phyloP scores from a whole-genome alignment of 2,113 vertebrate genomes.

The Muntiacus reevesi region DNA sequence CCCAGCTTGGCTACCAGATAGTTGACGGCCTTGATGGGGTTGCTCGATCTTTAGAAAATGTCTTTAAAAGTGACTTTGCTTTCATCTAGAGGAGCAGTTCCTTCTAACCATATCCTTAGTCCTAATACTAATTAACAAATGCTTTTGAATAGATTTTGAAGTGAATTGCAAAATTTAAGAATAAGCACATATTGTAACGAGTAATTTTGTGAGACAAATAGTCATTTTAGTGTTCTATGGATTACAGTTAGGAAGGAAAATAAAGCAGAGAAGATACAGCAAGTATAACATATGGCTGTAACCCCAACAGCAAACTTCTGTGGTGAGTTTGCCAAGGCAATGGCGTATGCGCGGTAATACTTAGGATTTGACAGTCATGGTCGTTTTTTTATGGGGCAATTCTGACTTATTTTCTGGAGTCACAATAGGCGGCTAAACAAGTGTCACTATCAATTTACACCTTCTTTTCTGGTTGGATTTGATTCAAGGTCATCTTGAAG shows the following conservation, averaged over 20 bases:
- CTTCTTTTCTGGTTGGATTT: slow-evolving; percentile 38
- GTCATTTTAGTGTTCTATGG: slow-evolving; percentile 16
- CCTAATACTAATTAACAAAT: neutral
- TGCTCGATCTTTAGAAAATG: neutral
- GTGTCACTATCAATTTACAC: neutral
- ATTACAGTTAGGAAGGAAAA: slow-evolving; percentile 7
- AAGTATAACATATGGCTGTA: neutral
- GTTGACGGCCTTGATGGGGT: neutral
- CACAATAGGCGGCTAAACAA: neutral
- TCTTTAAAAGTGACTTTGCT: neutral
- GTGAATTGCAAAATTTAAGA: neutral
- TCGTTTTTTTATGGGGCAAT: neutral
- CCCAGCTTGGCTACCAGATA: neutral
- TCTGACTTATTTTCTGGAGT: neutral
- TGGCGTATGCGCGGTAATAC: neutral
- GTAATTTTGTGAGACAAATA: slow-evolving; percentile 20
- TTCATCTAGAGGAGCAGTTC: neutral
- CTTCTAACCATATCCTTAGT: neutral
- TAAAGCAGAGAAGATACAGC: neutral
- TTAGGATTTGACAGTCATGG: neutral
- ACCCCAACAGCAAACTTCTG: neutral
- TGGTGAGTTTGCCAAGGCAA: neutral
- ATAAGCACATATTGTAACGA: neutral
- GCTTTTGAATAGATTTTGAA: slow-evolving; percentile 1
- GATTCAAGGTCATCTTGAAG: slow-evolving; percentile 62